Base-by-base conservation (phyloP, 2,888 invertebrate genomes). In the Chrysina gloriosa region DNA sequence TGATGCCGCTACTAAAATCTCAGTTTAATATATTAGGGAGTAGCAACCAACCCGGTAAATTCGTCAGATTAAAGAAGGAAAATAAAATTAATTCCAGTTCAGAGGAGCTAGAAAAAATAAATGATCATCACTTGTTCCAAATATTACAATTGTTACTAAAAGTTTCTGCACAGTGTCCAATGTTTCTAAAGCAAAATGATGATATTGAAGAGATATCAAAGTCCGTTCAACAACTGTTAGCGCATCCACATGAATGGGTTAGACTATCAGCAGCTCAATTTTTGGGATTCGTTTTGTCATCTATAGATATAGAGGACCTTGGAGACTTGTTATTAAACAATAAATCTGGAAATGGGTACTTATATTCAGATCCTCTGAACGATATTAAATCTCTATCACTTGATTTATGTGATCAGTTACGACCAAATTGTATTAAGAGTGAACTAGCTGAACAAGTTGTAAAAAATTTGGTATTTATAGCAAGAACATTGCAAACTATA, bases 221-320 rank as follows among this genome's bases (percentile, higher is more conserved):
- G 78, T 87, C 89, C 77, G 88, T 90, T 74, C 92, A 94, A 81
- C 86, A 85, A 14, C 86, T 94, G 45, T 80, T 97, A 11, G 89
- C 87, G 0, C 91, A 97, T 81, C 92, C 94, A 9, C 96, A 97
- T 79, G 87, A 90, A 29, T 96, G 96, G 96, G 94, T 97, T 0
- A 88, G 96, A 64, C 84, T 94, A 48, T 88, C 89, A 67, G 88
- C 95, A 0, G 88, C 91, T 0, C 93, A 94, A 80, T 86, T 95
- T 70, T 82, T 96, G 45, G 92, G 92, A 0, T 86, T 89, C 50
- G 85, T 96, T 56, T 83, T 97, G 64, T 84, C 88, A 0, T 82
- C 86, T 0, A 86, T 91, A 50, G 87, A 92, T 76, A 83, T 87
- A 5, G 86, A 87, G 0, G 86, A 89, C 68, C 83, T 94, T 48